These are phyloP conservation scores for Amphilophus citrinellus DNA, from an alignment of 2,113 vertebrate species.

Conservation along the genomic window DNA sequence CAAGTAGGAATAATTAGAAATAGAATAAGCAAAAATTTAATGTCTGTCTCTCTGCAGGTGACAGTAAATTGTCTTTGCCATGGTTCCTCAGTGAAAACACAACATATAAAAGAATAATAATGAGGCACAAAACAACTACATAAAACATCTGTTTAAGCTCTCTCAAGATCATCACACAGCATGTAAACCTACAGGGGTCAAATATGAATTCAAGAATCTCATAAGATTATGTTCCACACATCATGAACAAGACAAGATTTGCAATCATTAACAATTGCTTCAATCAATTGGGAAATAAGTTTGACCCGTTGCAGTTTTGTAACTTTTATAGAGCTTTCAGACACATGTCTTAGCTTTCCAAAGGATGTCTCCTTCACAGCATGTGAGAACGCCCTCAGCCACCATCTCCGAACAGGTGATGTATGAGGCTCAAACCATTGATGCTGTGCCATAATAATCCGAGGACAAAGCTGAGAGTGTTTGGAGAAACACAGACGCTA, in stretches of 20 bases:
- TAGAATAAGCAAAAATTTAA: conserved; percentile 74
- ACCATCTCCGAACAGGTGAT: conserved; percentile 63
- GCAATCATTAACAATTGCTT: conserved; percentile 29
- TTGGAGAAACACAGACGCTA: conserved; percentile 70
- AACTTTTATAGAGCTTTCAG: conserved; percentile 61
- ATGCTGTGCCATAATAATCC: conserved; percentile 68
- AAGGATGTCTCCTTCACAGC: conserved; percentile 68
- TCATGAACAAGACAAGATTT: conserved; percentile 36
- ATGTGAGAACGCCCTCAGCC: conserved; percentile 76
- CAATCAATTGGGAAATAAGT: conserved; percentile 61
- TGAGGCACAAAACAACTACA: conserved; percentile 61
- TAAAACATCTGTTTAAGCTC: conserved; percentile 56
- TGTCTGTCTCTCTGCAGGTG: conserved; percentile 78
- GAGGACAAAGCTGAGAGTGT: conserved; percentile 62
- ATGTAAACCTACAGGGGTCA: conserved; percentile 53
- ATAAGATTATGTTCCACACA: conserved; percentile 43
- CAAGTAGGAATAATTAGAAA: conserved; percentile 78
- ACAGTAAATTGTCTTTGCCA: conserved; percentile 75
- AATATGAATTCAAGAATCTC: conserved; percentile 56
- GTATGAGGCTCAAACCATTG: conserved; percentile 61
- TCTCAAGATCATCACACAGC: conserved; percentile 52
- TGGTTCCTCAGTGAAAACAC: conserved; percentile 73
- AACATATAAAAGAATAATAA: conserved; percentile 68
- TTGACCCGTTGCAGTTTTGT: conserved; percentile 63
- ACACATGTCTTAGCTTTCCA: conserved; percentile 62